phyloP scores from a whole-genome alignment of 2,888 invertebrate species.

The Spatulosminthurus flaviceps region DNA sequence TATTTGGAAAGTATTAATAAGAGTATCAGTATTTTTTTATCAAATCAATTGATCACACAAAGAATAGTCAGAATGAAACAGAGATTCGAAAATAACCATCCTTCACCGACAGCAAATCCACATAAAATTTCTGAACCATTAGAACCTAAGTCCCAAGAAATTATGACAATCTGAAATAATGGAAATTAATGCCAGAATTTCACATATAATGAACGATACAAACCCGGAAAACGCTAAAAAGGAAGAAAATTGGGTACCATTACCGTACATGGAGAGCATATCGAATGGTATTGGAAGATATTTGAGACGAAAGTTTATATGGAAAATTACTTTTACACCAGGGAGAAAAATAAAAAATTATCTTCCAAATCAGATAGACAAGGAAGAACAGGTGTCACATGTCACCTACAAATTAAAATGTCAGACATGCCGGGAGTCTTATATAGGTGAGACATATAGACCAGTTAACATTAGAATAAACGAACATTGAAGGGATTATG shows the following conservation, averaged over 20 bases:
- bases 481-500: not conserved
- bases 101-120: no score
- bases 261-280: not conserved
- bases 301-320: not conserved
- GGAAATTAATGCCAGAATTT: no score
- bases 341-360: not conserved
- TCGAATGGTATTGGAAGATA: not conserved
- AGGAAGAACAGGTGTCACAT: not conserved
- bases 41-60: not conserved
- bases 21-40: no score
- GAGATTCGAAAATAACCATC: no score
- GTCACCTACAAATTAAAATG: not conserved
- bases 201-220: no score
- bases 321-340: not conserved
- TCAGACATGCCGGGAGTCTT: not conserved
- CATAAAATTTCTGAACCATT: no score
- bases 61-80: not conserved
- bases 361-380: not conserved
- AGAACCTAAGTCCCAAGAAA: no score
- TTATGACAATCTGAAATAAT: no score
- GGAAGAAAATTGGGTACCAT: not conserved
- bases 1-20: no score
- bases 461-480: no score
- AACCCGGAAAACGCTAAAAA: not conserved
- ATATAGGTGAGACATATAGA: not conserved